phyloP scores from a whole-genome alignment of 2,113 vertebrate species.

The Rattus norvegicus region GRCr8 NC_086033.1:29374001-29374500 shows the following conservation, averaged over 20 bases:
- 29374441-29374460: background rate
- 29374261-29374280: background rate
- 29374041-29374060: background rate
- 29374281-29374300: background rate
- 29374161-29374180: background rate
- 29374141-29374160: background rate
- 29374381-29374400: background rate
- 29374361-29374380: background rate
- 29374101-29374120: background rate
- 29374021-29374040: fast-evolving
- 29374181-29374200: background rate
- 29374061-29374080: background rate
- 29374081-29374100: background rate
- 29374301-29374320: background rate
- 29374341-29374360: background rate
- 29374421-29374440: background rate
- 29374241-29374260: background rate
- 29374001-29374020: background rate
- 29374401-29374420: background rate
- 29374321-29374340: background rate
- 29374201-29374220: too few species aligned
- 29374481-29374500: background rate
- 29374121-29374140: background rate
- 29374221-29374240: background rate
- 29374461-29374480: background rate